Evolutionary conservation across 2,113 vertebrate genomes (phyloP).

Genomic region (Epinephelus moara): DNA sequence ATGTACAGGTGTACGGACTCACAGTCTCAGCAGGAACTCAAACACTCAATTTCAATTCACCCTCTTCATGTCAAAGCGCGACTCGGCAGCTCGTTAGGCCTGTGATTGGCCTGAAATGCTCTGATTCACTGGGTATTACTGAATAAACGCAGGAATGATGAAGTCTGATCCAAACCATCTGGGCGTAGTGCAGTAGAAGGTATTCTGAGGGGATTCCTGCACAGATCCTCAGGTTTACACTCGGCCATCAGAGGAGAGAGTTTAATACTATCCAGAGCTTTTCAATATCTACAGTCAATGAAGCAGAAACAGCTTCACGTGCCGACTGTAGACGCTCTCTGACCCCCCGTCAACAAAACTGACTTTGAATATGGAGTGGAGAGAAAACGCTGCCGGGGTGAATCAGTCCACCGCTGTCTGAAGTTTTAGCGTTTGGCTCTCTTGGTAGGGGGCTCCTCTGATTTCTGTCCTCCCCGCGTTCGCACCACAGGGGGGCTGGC

Average conservation of each 20-base stretch:
- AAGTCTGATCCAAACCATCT: constrained; percentile 77
- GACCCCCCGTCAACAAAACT: constrained; percentile 24
- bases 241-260: constrained; percentile 53
- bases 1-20: constrained; percentile 8
- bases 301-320: constrained; percentile 48
- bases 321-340: constrained; percentile 36
- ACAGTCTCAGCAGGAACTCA: constrained; percentile 2
- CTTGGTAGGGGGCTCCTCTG: constrained; percentile 88
- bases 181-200: constrained; percentile 49
- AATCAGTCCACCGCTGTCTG: constrained; percentile 29
- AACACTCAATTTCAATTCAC: constrained; percentile 24
- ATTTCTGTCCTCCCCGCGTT: constrained; percentile 89
- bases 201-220: constrained; percentile 60
- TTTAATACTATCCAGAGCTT: constrained; percentile 64
- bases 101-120: constrained; percentile 67
- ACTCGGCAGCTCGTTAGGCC: constrained; percentile 54
- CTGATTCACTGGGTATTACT: constrained; percentile 51
- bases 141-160: constrained; percentile 60
- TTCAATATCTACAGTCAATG: constrained; percentile 39
- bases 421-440: constrained; percentile 89
- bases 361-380: constrained; percentile 50
- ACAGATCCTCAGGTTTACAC: constrained; percentile 65
- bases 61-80: constrained; percentile 41
- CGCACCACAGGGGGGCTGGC: constrained; percentile 87
- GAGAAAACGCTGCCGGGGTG: constrained; percentile 40